Conservation (phyloP, 2,113 vertebrate species). For the Mormyrus iriodes region DNA sequence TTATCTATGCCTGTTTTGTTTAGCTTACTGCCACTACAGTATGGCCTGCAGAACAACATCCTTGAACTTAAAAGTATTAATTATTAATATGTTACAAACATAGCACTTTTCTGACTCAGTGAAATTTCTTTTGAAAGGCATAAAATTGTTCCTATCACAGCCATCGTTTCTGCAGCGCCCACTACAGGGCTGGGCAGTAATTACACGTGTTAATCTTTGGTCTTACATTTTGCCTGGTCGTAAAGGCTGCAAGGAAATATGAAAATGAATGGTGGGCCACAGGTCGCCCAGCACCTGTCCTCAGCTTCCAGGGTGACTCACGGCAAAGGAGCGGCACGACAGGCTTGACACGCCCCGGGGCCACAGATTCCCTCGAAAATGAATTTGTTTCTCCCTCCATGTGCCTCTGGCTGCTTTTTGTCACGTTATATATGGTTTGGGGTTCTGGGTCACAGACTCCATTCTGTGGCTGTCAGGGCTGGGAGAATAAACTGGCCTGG, state of each 20-base stretch:
- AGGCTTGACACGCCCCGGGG: neutral
- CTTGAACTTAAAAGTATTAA: neutral
- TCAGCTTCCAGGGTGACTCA: conserved; percentile 10
- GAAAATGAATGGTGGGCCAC: neutral
- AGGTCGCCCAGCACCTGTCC: neutral
- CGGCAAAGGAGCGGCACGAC: conserved; percentile 34
- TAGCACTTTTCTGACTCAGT: neutral
- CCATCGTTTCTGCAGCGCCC: neutral
- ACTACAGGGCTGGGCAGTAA: neutral
- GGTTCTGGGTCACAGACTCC: conserved; percentile 69
- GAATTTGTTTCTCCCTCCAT: conserved; percentile 42
- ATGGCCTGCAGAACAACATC: too few species aligned
- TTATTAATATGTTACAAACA: neutral
- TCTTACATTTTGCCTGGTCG: neutral
- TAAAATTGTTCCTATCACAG: neutral
- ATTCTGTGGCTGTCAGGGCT: conserved; percentile 65
- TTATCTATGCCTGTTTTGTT: neutral
- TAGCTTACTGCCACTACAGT: too few species aligned
- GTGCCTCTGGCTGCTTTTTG: conserved; percentile 40
- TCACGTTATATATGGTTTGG: conserved; percentile 55
- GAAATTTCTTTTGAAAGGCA: neutral
- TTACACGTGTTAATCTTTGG: neutral
- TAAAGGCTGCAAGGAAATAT: neutral
- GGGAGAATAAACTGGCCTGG: conserved; percentile 65
- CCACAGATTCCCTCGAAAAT: conserved; percentile 20